A percentile compares a stretch with the other conserved stretches of the same genome.
Conservation (phyloP, 1,140 invertebrate species). For the Nilaparvata lugens region DNA sequence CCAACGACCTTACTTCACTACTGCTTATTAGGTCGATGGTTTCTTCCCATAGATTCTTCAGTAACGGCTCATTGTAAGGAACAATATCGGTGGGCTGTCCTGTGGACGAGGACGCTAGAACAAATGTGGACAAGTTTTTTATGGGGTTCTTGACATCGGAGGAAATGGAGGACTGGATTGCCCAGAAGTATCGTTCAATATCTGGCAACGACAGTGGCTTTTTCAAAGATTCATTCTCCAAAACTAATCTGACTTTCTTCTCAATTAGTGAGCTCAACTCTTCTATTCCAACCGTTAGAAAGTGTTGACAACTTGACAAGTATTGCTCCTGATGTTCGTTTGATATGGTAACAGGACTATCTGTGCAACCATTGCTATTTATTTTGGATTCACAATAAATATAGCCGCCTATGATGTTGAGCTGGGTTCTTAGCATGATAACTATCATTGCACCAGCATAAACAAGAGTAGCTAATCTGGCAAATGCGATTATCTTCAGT, state of each 20-base stretch:
- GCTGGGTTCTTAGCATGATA: conserved; percentile 68
- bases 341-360: conserved; percentile 34
- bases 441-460: conserved; percentile 75
- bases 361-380: conserved; percentile 33
- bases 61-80: conserved; percentile 24
- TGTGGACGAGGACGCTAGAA: neutral
- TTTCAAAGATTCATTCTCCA: conserved; percentile 56
- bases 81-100: conserved; percentile 24
- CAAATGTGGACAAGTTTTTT: conserved; percentile 41
- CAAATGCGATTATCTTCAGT: conserved; percentile 65
- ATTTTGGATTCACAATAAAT: conserved; percentile 59
- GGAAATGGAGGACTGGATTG: conserved; percentile 54
- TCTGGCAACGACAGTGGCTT: conserved; percentile 64
- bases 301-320: conserved; percentile 56
- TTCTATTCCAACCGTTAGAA: conserved; percentile 58
- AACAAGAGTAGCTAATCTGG: conserved; percentile 58
- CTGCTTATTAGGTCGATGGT: conserved; percentile 71
- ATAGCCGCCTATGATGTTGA: conserved; percentile 80
- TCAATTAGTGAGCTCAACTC: conserved; percentile 55
- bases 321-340: conserved; percentile 56
- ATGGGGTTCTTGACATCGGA: conserved; percentile 49
- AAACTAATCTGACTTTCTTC: conserved; percentile 53
- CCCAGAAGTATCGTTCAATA: conserved; percentile 69
- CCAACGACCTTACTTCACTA: conserved; percentile 63
- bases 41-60: conserved; percentile 51